These are phyloP conservation scores for Euzetes globulus DNA, from an alignment of 2,888 invertebrate species.

Conservation along the genomic window DNA sequence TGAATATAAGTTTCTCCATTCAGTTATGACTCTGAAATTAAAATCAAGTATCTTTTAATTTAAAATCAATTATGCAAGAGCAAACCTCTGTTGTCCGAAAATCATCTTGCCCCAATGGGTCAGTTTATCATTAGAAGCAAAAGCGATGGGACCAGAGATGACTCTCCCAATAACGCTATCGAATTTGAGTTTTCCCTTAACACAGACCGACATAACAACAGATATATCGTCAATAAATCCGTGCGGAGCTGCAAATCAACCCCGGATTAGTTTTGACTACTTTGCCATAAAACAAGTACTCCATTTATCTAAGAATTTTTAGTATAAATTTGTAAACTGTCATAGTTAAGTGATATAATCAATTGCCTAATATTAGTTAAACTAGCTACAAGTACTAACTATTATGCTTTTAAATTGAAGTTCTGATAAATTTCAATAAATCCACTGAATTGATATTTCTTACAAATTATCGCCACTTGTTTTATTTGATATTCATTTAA, in stretches of 20 bases:
- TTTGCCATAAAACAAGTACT: background rate
- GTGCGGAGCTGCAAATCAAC: slow-evolving; percentile 37
- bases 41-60: background rate
- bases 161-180: slow-evolving; percentile 44
- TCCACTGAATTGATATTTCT: no score
- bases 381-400: no score
- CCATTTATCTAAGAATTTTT: no score
- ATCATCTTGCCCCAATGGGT: slow-evolving; percentile 45
- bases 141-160: slow-evolving; percentile 45
- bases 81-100: slow-evolving; percentile 29
- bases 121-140: slow-evolving; percentile 41
- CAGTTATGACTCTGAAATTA: background rate
- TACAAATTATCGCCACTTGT: no score
- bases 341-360: no score
- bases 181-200: slow-evolving; percentile 42
- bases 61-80: background rate
- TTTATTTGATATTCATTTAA: background rate
- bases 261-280: background rate
- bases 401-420: no score
- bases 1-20: slow-evolving; percentile 17
- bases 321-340: no score
- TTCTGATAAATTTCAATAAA: no score
- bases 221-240: slow-evolving; percentile 42
- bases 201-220: slow-evolving; percentile 44
- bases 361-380: no score